Base-by-base conservation (phyloP, 1,140 invertebrate genomes). In the Ruditapes philippinarum region DNA sequence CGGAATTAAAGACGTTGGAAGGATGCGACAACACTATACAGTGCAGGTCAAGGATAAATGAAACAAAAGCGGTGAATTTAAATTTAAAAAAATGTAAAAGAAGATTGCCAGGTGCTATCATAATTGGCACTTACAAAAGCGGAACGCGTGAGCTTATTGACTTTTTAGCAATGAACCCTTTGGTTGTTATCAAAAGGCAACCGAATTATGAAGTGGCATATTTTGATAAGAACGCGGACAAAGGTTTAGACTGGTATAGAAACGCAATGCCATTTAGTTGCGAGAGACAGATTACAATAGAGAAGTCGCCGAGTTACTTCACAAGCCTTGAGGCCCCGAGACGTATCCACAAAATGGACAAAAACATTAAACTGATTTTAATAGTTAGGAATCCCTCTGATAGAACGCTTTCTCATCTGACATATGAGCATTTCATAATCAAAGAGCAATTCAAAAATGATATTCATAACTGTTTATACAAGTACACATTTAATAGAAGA, bases 221-320 rank as follows among this genome's bases (percentile, higher is more conserved):
- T 40, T 86, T 86, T 42, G 83, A 86, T 42, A 86, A 54, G 31
- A 9, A 86, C 42, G 57, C 28, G 17, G 36, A 86, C 60, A 76
- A 76, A 86, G 83, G 70, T 19, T 5, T 40, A 0, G 31, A 40
- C 25, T 86, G 83, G 83, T 86, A 86, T 54, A 57, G 28, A 19
- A 25, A 76, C 14, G 17, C 57, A 45, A 86, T 86, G 83, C 83
- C 83, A 28, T 51, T 22, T 19, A 76, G 45, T 36, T 40, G 25
- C 7, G 11, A 54, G 1, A 38, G 25, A 33, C 89, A 90, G 60
- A 62, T 90, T 25, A 90, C 89, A 14, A 45, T 90, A 25, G 89
- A 90, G 38, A 90, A 90, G 65, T 80, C 89, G 7, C 89, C 89
- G 9, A 49, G 62, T 36, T 90, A 90, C 45, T 62, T 90, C 33